Conservation (phyloP, 2,113 vertebrate species). For the Tiliqua scincoides region DNA sequence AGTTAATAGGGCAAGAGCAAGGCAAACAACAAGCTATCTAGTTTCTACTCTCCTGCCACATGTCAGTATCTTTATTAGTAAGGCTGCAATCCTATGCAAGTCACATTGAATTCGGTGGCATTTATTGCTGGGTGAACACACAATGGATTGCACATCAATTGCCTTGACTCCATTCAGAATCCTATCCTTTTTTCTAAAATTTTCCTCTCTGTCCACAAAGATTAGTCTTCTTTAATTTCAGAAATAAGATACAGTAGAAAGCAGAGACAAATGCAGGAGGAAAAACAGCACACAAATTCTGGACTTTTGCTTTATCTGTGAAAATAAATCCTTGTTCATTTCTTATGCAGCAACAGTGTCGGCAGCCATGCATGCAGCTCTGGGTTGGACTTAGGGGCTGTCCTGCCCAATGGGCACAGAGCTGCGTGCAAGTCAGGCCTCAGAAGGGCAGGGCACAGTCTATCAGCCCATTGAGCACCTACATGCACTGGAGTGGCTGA, state of each 20-base stretch:
- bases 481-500: too few relatives aligned
- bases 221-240: not conserved
- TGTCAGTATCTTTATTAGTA: not conserved
- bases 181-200: not conserved
- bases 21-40: not conserved
- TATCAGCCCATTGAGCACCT: too few relatives aligned
- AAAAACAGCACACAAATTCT: not conserved
- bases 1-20: not conserved
- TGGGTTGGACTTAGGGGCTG: too few relatives aligned
- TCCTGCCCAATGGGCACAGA: too few relatives aligned
- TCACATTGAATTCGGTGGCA: not conserved
- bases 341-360: not conserved
- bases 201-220: not conserved
- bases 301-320: not conserved
- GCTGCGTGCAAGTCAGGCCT: too few relatives aligned
- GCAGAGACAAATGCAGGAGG: not conserved
- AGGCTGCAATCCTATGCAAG: not conserved
- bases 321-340: not conserved
- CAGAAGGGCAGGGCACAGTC: too few relatives aligned
- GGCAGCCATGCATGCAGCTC: not conserved
- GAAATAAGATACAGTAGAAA: not conserved
- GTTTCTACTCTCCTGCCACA: constrained; percentile 6
- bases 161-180: not conserved
- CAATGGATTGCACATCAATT: not conserved
- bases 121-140: not conserved